Evolutionary conservation across 2,888 invertebrate species (phyloP), one percentile per base, ranked within the genome.

Genomic region (Syrista parreyssii): DNA sequence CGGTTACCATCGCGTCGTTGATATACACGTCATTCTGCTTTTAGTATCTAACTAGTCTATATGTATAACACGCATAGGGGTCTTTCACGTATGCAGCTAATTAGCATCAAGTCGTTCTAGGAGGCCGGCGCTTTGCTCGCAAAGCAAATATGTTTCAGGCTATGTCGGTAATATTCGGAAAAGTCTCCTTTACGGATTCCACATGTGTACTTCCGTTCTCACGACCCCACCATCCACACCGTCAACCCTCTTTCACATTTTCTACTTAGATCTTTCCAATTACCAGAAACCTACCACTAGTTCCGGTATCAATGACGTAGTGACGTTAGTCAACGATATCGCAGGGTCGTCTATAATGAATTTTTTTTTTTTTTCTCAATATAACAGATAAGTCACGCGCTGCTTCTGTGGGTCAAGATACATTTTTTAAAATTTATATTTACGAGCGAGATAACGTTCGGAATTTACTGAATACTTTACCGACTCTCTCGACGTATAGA

Each of bases 81-180:
- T 30, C 12, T 68, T 32, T 55, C 75, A 2, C 75, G 75, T 68
- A 68, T 33, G 82, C 84, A 84, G 83, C 85, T 87, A 87, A 87
- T 87, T 86, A 87, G 84, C 84, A 87, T 86, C 84, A 84, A 86
- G 86, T 85, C 84, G 85, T 23, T 55, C 23, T 2, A 84, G 85
- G 84, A 82, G 84, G 82, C 84, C 84, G 83, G 85, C 84, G 86
- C 82, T 83, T 80, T 81, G 82, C 84, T 80, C 84, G 82, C 78
- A 81, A 82, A 82, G 84, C 80, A 86, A 86, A 86, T 81, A 86
- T 74, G 84, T 85, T 81, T 76, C 79, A 82, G 80, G 83, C 84
- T 83, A 79, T 84, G 79, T 75, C 77, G 68, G 75, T 79, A 78
- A 79, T 82, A 55, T 55, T 55, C 55, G 55, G 23, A 55, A 55